phyloP scores from a whole-genome alignment of 2,113 vertebrate species.

The Salvelinus fontinalis region DNA sequence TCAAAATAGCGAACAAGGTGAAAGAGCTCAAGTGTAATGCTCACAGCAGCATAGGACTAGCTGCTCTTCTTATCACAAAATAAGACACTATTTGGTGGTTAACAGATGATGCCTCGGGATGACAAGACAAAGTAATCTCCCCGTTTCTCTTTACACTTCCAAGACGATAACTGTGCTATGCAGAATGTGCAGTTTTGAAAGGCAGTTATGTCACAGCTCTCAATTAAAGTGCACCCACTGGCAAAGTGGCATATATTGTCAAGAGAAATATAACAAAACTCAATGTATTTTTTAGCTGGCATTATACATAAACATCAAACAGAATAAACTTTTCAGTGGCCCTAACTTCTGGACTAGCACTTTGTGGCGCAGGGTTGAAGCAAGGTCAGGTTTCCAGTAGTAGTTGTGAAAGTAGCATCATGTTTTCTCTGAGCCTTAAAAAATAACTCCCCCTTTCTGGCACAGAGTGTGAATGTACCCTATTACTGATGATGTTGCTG shows the following conservation, averaged over 20 bases:
- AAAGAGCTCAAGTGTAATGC: neutral
- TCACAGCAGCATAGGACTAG: neutral
- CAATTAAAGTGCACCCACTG: neutral
- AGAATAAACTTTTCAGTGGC: neutral
- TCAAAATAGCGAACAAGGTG: neutral
- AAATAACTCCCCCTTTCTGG: no score
- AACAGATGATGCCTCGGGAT: neutral
- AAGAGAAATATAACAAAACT: neutral
- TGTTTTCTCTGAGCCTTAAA: no score
- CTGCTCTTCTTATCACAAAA: neutral
- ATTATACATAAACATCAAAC: neutral
- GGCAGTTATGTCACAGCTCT: neutral
- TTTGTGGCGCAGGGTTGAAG: no score
- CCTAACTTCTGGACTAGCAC: no score
- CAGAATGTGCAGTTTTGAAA: neutral
- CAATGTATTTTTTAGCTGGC: neutral
- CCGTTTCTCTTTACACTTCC: neutral
- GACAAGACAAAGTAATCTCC: neutral
- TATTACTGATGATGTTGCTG: no score
- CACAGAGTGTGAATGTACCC: no score
- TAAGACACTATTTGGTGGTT: neutral
- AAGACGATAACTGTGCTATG: neutral
- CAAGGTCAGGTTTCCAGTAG: no score
- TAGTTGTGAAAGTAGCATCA: no score
- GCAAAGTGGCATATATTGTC: neutral